Percentiles rank a stretch among this genome's conserved stretches.
These are phyloP conservation scores for Sarcoramphus papa DNA, from an alignment of 2,797 vertebrate species.

Conservation along the genomic window DNA sequence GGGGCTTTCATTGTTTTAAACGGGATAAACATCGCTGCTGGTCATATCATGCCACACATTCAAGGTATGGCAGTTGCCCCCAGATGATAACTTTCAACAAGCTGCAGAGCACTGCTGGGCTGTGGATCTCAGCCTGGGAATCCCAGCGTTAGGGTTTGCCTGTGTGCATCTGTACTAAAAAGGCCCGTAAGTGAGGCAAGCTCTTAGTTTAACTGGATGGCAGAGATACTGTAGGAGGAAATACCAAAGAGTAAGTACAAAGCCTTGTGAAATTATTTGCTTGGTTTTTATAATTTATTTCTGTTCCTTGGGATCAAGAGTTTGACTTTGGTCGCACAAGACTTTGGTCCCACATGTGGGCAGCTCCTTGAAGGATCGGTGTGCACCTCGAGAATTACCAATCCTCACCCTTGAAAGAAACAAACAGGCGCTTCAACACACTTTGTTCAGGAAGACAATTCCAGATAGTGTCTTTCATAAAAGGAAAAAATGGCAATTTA, in stretches of 20 bases:
- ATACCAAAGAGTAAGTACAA: neutral
- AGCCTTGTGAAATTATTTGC: neutral
- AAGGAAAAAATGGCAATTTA: conserved; percentile 12
- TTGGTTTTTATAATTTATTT: neutral
- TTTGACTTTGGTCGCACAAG: neutral
- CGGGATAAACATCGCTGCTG: neutral
- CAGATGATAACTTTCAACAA: neutral
- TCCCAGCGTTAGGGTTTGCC: neutral
- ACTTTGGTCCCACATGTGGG: neutral
- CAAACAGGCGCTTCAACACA: neutral
- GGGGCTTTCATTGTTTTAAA: neutral
- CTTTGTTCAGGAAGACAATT: neutral
- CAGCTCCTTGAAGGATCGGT: neutral
- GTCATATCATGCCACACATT: neutral
- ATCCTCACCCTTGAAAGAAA: neutral
- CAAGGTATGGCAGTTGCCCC: neutral
- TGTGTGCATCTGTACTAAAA: accelerated
- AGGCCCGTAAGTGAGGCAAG: neutral
- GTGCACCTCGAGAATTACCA: neutral
- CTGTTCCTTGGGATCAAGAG: neutral
- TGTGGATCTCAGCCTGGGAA: neutral
- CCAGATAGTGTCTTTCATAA: neutral
- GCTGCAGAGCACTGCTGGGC: neutral
- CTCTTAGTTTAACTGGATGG: neutral
- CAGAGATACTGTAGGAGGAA: neutral